Evolutionary conservation across 2,113 vertebrate species (phyloP).

Genomic region (Pholis gunnellus): DNA sequence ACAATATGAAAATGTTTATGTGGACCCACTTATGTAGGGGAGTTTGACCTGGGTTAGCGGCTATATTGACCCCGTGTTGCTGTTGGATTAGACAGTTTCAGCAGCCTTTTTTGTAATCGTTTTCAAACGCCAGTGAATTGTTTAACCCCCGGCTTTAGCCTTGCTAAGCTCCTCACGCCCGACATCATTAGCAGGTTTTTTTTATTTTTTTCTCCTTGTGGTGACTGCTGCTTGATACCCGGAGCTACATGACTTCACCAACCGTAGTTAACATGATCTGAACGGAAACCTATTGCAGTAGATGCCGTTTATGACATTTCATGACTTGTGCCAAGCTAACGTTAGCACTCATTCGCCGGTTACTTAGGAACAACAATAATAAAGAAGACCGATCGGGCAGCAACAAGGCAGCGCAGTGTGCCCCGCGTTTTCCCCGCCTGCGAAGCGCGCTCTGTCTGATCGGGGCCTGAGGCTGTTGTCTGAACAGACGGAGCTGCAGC

Average conservation of each 20-base stretch:
- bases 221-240: no score
- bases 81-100: neutral
- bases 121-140: neutral
- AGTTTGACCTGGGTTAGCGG: neutral
- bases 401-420: no score
- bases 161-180: no score
- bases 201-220: no score
- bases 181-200: no score
- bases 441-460: neutral
- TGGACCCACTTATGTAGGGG: neutral
- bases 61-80: conserved; percentile 12
- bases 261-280: neutral
- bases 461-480: conserved; percentile 19
- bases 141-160: neutral
- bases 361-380: neutral
- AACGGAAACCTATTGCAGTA: no score
- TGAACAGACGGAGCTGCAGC: conserved; percentile 30
- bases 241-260: neutral
- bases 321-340: neutral
- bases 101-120: neutral
- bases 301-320: no score
- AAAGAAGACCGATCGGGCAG: neutral
- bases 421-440: no score
- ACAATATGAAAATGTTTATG: conserved; percentile 19
- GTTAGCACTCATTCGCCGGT: neutral